Evolutionary conservation across 2,888 invertebrate genomes (phyloP), one percentile per base, ranked within the genome.

Genomic region (Pterostichus madidus): DNA sequence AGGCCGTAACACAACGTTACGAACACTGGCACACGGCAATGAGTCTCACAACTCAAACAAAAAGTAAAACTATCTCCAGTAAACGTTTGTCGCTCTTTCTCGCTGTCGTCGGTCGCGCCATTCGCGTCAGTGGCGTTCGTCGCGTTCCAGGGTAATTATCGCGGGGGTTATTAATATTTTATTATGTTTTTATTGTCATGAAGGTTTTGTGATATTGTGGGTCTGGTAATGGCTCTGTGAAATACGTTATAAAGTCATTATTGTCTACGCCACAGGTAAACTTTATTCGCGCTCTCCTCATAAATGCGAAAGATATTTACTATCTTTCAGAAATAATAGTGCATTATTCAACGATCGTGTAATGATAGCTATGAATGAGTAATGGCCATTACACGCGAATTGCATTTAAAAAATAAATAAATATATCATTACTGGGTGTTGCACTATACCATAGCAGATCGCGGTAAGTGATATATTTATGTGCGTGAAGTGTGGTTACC

Each of bases 1-100:
- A 71, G 71, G 39, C 71, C 71, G 71, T 71, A 32, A 35, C 71
- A 71, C 49, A 49, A 64, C 35, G 64, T 71, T 71, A 71, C 68
- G 68, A 71, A 71, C 44, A 71, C 64, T 71, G 15, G 17, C 68
- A 71, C 68, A 78, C 78, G 46, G 78, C 78, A 78, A 46, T 59
- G 61, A 61, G 78, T 46, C 78, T 61, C 56, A 13, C 59, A 78
- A 78, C 78, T 78, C 78, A 78, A 78, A 78, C 78, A 78, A 78
- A 78, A 78, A 78, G 46, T 78, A 78, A 78, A 61, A 61, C 61
- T 61, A 46, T 78, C 61, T 61, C 78, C 39, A 15, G 61, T 56
- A 39, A 53, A 59, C 61, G 61, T 71, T 71, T 71, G 68, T 71
- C 64, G 64, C 13, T 64, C 64, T 35, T 64, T 73, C 35, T 64